Base-by-base conservation (phyloP, 2,113 vertebrate genomes). In the Pomatorhinus ruficollis region DNA sequence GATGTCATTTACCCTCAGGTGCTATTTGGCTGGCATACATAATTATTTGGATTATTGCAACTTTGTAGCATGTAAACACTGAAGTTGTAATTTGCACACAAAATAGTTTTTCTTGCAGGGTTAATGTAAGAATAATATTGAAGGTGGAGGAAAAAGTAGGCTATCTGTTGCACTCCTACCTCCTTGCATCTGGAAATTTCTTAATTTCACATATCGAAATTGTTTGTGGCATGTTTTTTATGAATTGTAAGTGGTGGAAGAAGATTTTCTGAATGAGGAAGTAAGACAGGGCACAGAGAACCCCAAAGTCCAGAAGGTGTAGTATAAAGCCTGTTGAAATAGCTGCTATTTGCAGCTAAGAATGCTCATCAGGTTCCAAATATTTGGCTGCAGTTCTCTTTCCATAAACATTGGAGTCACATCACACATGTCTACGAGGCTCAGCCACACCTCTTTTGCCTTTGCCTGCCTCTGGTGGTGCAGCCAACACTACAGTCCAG, bases 361-460 rank as follows among this genome's bases (percentile, higher is more conserved):
- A 89, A 47, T 60, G 72, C 64, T 96, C 90, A 93, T 82, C 85
- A 71, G 71, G 52, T 96, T 96, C 93, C 88, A 97, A 94, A 75
- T 83, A 87, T 74, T 94, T 96, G 89, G 90, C 94, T 82, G 30
- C 1, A 0, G 33, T 56, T 83, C 52, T 95, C 56, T 97, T 96
- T 95, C 92, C 88, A 52, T 90, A 96, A 95, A 96, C 88, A 97
- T 52, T 96, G 87, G 93, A 93, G 79, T 80, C 75, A 96, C 61
- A 83, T 93, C 90, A 95, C 42, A 80, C 84, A 74, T 74, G 50
- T 88, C 95, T 91, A 83, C 82, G 83, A 30, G 70, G 39, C 70
- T 95, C 90, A 96, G 50, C 84, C 90, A 66, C 93, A 91, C 91
- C 84, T 94, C 63, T 80, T 91, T 76, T 90, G 79, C 75, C 50